A percentile compares a stretch with the other conserved stretches of the same genome.
Conservation (phyloP, 2,113 vertebrate genomes). For the Pluvialis apricaria region DNA sequence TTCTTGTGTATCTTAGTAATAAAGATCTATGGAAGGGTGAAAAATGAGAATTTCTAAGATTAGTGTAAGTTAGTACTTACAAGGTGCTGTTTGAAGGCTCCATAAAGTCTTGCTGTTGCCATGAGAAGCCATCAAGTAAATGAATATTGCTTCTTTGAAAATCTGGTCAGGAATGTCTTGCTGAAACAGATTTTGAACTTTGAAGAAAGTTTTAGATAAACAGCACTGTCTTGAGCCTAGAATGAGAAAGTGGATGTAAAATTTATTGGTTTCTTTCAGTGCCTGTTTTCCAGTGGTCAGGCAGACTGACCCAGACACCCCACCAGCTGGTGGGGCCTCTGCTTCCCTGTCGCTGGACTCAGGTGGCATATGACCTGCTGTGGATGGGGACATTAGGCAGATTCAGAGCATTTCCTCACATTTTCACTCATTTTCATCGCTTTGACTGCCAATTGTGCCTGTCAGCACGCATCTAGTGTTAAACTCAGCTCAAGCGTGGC, state of each 20-base stretch:
- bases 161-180: background rate
- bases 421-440: background rate
- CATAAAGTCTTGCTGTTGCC: background rate
- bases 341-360: background rate
- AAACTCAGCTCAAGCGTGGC: background rate
- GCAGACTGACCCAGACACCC: background rate
- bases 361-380: background rate
- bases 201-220: background rate
- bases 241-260: too few species aligned
- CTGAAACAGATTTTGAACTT: background rate
- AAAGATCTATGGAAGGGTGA: background rate
- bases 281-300: background rate
- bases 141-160: background rate
- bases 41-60: background rate
- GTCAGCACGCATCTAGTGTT: background rate
- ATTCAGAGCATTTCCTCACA: background rate
- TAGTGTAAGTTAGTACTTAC: background rate
- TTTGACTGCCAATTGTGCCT: background rate
- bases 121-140: background rate
- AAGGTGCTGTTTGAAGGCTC: background rate
- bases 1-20: background rate
- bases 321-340: background rate
- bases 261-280: background rate
- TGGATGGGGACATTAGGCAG: background rate
- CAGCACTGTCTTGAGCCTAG: background rate